Base-by-base conservation (phyloP, 2,888 invertebrate genomes). In the Drosophila merina region DNA sequence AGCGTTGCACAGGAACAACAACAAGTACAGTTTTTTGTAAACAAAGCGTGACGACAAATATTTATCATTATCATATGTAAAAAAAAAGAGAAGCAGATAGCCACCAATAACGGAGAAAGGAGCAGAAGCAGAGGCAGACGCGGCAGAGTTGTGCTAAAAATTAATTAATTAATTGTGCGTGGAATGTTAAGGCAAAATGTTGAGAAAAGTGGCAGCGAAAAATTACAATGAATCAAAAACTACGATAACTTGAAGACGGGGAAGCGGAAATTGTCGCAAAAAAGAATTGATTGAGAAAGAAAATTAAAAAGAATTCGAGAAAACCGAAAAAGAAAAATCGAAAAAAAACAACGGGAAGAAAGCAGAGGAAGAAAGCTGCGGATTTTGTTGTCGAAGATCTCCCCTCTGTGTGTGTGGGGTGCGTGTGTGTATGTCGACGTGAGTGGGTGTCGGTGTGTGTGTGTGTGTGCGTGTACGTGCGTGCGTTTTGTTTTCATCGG, bases 181-280 rank as follows among this genome's bases (percentile, higher is more conserved):
- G n/a, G 6, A 63, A 71, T 71, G 66, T 44, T 33, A 28, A 33
- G 28, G 44, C 60, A 60, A 54, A 76, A 63, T 63, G 63, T 51
- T 64, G 36, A 51, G n/a, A 14, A 45, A 14, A 64, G 64, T 30
- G 47, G 60, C 14, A 38, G 60, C 14, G 30, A 45, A 51, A 66
- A 76, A 59, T 45, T 62, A 51, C 38, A 38, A 40, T 56, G 60
- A 50, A 28, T 44, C 59, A 66, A 66, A 55, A 75, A 62, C 60
- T 72, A 72, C 66, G 54, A 70, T 72, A 70, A 75, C 79, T 76
- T 85, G 54, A 68, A 51, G 4, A 36, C 28, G 28, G 12, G n/a
- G 28, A 33, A 28, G 57, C 5, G 5, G 6, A n/a, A 9, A 5
- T 26, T 12, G 8, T 7, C 14, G 8, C 10, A 38, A 36, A 26